Evolutionary conservation across 2,797 vertebrate species (phyloP).

Genomic region (Lacerta bilineata): DNA sequence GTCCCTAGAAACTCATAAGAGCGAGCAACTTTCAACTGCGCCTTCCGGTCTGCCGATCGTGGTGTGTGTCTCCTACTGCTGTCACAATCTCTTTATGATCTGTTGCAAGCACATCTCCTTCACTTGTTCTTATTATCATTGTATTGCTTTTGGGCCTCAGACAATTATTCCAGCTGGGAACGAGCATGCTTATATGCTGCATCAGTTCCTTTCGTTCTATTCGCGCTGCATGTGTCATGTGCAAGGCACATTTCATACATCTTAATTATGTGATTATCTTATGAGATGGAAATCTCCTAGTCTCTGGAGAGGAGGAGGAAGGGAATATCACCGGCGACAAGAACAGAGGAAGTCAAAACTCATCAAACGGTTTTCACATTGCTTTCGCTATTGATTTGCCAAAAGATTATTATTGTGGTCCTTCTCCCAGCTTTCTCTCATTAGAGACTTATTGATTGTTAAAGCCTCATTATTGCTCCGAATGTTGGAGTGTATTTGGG

Average conservation of each 20-base stretch:
- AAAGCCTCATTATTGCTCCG: constrained; percentile 64
- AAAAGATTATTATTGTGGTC: constrained; percentile 72
- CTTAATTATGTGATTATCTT: constrained; percentile 70
- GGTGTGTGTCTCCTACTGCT: neutral
- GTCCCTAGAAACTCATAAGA: too few relatives aligned
- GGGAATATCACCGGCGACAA: constrained; percentile 15
- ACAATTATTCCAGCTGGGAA: constrained; percentile 39
- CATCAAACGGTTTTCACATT: constrained; percentile 68
- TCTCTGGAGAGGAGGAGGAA: neutral
- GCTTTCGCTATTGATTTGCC: constrained; percentile 74
- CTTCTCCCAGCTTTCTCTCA: constrained; percentile 70
- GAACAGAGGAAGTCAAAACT: constrained; percentile 57
- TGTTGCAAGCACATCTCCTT: neutral
- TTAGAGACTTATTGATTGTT: constrained; percentile 76
- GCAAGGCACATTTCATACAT: constrained; percentile 60
- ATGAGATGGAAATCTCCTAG: constrained; percentile 37
- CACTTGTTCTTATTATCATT: too few relatives aligned
- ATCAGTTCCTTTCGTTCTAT: constrained; percentile 53
- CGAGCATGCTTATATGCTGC: constrained; percentile 3
- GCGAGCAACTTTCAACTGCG: neutral
- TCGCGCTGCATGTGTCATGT: constrained; percentile 57
- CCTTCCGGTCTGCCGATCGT: neutral
- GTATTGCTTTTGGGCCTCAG: neutral
- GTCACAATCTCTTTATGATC: neutral
- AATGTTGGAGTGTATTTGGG: constrained; percentile 51